Base-by-base conservation (phyloP, 2,888 invertebrate genomes). In the Tachina grossa region DNA sequence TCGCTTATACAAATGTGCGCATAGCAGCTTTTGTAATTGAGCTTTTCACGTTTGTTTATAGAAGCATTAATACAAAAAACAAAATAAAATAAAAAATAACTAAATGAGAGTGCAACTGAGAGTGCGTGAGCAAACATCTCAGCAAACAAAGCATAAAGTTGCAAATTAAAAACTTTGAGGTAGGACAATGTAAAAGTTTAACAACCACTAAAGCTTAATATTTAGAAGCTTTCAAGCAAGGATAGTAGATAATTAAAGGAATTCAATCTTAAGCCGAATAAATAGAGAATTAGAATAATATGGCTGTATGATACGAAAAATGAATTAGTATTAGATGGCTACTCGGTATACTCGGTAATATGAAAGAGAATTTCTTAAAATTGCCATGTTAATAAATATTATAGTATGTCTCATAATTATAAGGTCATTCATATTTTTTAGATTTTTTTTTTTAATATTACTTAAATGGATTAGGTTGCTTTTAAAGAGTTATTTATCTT, bases 121-220 rank as follows among this genome's bases (percentile, higher is more conserved):
- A 71, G 22, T 61, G 13, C 41, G 31, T 31, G 31, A 31, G 31
- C 0, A 6, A 31, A 31, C 31, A 31, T 31, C 31, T 31, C 31
- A 6, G 31, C 31, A 31, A 31, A 5, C 16, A 14, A 51, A 69
- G 51, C 16, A 43, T 11, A 22, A 51, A 66, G 53, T 31, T 14
- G 2, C 9, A 5, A 10, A 1, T 16, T 4, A 55, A 53, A 43
- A 31, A 59, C 49, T 77, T 72, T 77, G 77, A 72, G 76, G 72
- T 66, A 83, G 83, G 72, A 66, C 83, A 39, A 51, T 69, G n/a
- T 16, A 47, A 41, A 14, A n/a, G 4, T n/a, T 49, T 61, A 39
- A 39, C 43, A 22, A 55, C 6, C n/a, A 53, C 31, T 16, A 41
- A 49, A 31, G 43, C 51, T 59, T 9, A 2, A 8, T 45, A 9